Base-by-base conservation (phyloP, 2,113 vertebrate species). In the Caracal caracal region DNA sequence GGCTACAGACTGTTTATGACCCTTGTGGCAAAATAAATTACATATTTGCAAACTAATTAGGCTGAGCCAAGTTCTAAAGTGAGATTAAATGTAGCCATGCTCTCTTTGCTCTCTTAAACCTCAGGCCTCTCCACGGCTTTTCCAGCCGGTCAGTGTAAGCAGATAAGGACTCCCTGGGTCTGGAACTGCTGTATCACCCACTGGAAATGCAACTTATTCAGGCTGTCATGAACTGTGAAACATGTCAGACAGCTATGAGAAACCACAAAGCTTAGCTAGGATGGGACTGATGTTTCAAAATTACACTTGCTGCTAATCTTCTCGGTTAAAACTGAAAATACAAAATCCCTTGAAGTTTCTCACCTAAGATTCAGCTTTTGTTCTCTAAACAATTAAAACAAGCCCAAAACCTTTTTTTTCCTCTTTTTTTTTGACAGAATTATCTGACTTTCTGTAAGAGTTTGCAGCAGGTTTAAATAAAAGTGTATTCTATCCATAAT, bases 11-110 rank as follows among this genome's bases (percentile, higher is more conserved):
- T 76, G 76, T 70, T 51, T 83, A 43, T 1, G 15, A 35, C 1
- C 7, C 24, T 26, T 63, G 1, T 6, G 47, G 10, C 0, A 61
- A 88, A 85, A 81, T 71, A 88, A 87, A 93, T 82, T 82, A 51
- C 6, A 30, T 53, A 70, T 40, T 63, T 86, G 40, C 20, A 78
- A 90, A 68, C 49, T 93, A 90, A 76, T 88, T 92, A 93, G 82
- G 28, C 33, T 88, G 17, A 95, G 49, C 10, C 43, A 80, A 88
- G 47, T 85, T 73, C 66, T 85, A 85, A 75, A 24, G 8, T 80
- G 33, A 84, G n/a, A 88, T 96, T 94, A 59, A 66, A 90, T 30
- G 71, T 84, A 92, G 30, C n/a, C 24, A 16, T 28, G 3, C 28
- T 84, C 33, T 70, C 20, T 84, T 83, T 24, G 3, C 10, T 73